These are phyloP conservation scores for Oreortyx pictus DNA, from an alignment of 2,797 vertebrate genomes.

Conservation along the genomic window DNA sequence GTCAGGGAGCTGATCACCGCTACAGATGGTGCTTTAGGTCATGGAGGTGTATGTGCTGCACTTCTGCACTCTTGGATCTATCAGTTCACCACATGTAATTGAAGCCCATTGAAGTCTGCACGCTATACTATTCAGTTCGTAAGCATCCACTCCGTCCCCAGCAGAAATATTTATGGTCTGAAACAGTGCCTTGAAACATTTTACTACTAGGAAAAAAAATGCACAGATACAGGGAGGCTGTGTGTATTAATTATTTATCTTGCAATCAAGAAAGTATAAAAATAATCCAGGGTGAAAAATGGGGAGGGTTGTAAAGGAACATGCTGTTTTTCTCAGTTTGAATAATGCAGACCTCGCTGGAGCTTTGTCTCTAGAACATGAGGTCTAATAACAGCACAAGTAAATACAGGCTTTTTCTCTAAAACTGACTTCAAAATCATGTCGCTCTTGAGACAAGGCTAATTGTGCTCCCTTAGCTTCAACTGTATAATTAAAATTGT, in stretches of 20 bases:
- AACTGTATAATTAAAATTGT: slow-evolving; percentile 38
- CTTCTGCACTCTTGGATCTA: background rate
- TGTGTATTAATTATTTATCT: slow-evolving; percentile 24
- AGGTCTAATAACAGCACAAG: background rate
- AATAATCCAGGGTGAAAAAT: slow-evolving; percentile 20
- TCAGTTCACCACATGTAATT: background rate
- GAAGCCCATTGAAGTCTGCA: background rate
- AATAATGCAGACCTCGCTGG: slow-evolving; percentile 1
- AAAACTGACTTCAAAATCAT: slow-evolving; percentile 4
- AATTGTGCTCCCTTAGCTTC: slow-evolving; percentile 39
- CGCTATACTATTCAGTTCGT: background rate
- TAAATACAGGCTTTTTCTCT: slow-evolving; percentile 6
- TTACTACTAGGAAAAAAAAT: background rate
- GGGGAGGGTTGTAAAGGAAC: background rate
- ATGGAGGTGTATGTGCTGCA: background rate
- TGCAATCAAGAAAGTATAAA: slow-evolving; percentile 19
- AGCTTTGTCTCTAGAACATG: background rate
- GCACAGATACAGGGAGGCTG: background rate
- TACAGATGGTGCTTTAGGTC: background rate
- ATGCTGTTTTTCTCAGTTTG: background rate
- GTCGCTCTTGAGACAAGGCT: slow-evolving; percentile 17
- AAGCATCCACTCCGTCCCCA: background rate
- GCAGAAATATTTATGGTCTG: background rate
- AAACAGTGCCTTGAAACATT: slow-evolving; percentile 5
- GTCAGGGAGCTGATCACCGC: background rate